Evolutionary conservation across 2,797 vertebrate genomes (phyloP).

Genomic region (Buceros bicornis): DNA sequence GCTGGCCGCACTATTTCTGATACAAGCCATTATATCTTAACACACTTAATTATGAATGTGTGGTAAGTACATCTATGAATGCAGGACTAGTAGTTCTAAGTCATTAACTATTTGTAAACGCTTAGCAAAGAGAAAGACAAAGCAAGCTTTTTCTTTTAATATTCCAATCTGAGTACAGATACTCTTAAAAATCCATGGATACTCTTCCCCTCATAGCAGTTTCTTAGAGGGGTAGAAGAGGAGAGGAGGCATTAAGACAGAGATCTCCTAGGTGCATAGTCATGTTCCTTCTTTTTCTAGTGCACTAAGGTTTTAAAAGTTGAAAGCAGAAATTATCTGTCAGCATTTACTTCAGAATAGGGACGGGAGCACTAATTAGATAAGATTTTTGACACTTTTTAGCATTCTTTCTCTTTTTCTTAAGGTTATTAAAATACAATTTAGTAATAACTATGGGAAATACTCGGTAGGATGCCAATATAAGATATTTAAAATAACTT

Average conservation of each 20-base stretch:
- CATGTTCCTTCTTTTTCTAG: neutral
- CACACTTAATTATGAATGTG: neutral
- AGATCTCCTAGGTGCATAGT: neutral
- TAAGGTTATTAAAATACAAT: neutral
- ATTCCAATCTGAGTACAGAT: neutral
- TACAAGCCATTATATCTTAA: neutral
- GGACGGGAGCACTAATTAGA: neutral
- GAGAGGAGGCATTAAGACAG: neutral
- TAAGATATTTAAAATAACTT: neutral
- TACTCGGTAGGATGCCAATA: neutral
- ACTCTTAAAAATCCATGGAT: neutral
- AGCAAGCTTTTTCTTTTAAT: neutral
- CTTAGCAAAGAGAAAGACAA: neutral
- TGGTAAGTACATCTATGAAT: neutral
- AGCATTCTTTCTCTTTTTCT: neutral
- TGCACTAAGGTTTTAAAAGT: neutral
- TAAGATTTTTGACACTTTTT: neutral
- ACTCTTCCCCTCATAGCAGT: neutral
- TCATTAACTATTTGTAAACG: neutral
- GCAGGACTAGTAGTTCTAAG: neutral
- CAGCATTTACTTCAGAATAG: neutral
- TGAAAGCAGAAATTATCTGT: neutral
- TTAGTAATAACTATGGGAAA: fast-evolving
- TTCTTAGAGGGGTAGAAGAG: neutral
- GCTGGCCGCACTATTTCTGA: too few species aligned